A percentile compares a stretch with the other conserved stretches of the same genome.
phyloP scores from a whole-genome alignment of 2,797 vertebrate genomes.

The Pyrrhura leucotis region DNA sequence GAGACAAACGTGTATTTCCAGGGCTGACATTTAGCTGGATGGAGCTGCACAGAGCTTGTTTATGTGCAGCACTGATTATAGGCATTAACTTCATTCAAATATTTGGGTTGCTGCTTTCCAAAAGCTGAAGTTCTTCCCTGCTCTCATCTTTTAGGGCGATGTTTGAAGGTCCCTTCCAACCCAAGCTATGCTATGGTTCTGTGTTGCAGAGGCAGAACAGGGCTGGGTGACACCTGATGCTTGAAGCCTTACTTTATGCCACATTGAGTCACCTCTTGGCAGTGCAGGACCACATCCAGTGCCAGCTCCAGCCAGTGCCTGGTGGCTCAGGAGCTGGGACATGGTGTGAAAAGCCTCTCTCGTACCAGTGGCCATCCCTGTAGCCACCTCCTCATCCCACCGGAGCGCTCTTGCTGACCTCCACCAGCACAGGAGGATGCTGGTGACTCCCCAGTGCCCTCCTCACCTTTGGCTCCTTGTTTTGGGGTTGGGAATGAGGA shows the following conservation, averaged over 20 bases:
- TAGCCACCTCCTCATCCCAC: neutral
- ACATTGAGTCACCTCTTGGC: neutral
- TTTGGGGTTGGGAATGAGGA: neutral
- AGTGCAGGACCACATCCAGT: accelerated
- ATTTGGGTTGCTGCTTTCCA: conserved; percentile 14
- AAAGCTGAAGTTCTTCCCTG: neutral
- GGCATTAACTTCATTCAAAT: neutral
- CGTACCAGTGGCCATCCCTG: accelerated
- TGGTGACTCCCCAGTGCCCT: neutral
- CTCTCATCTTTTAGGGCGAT: neutral
- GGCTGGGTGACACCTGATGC: neutral
- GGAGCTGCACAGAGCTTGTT: conserved; percentile 26
- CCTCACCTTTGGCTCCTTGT: neutral
- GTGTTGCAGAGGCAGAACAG: neutral
- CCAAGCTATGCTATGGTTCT: neutral
- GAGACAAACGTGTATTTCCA: neutral
- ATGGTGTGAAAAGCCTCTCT: neutral
- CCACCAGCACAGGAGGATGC: neutral
- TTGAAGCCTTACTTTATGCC: neutral
- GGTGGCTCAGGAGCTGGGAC: neutral
- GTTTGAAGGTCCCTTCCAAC: neutral
- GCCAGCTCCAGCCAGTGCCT: accelerated
- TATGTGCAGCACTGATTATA: neutral
- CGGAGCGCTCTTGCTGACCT: neutral
- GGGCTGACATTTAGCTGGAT: conserved; percentile 29